phyloP scores from a whole-genome alignment of 2,888 invertebrate genomes.

The Baccha elongata region DNA sequence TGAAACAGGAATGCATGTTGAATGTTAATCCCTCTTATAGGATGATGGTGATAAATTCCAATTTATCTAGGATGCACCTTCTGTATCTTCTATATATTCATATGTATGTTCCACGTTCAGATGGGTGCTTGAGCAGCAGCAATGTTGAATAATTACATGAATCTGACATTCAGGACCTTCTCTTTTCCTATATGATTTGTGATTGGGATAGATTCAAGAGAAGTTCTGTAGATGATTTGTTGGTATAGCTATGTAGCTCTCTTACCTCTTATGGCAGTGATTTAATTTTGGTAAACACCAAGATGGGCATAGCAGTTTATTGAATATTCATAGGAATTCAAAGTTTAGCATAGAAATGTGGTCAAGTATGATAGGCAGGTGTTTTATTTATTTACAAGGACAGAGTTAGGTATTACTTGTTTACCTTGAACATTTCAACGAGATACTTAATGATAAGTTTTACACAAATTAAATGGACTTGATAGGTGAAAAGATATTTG shows the following conservation, averaged over 20 bases:
- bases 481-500: not conserved
- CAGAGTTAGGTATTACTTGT: not conserved
- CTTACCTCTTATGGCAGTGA: constrained; percentile 8
- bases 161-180: constrained; percentile 22
- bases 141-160: constrained; percentile 45
- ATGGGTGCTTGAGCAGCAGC: not conserved
- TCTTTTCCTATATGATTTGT: constrained; percentile 39
- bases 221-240: constrained; percentile 20
- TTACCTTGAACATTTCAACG: constrained; percentile 3
- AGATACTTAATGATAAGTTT: constrained; percentile 3
- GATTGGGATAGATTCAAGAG: constrained; percentile 21
- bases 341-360: constrained; percentile 4
- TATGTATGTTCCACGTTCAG: not conserved
- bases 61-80: constrained; percentile 40
- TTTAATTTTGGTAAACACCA: constrained; percentile 50
- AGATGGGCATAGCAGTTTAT: constrained; percentile 15
- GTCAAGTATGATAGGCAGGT: constrained; percentile 36
- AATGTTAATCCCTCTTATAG: constrained; percentile 23
- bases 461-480: not conserved
- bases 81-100: not conserved
- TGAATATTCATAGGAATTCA: constrained; percentile 51
- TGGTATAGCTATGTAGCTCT: not conserved
- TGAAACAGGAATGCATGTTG: constrained; percentile 11
- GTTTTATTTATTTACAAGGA: constrained; percentile 28
- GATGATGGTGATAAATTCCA: constrained; percentile 55